Evolutionary conservation across 2,888 invertebrate genomes (phyloP).

Genomic region (Oscheius sp.): DNA sequence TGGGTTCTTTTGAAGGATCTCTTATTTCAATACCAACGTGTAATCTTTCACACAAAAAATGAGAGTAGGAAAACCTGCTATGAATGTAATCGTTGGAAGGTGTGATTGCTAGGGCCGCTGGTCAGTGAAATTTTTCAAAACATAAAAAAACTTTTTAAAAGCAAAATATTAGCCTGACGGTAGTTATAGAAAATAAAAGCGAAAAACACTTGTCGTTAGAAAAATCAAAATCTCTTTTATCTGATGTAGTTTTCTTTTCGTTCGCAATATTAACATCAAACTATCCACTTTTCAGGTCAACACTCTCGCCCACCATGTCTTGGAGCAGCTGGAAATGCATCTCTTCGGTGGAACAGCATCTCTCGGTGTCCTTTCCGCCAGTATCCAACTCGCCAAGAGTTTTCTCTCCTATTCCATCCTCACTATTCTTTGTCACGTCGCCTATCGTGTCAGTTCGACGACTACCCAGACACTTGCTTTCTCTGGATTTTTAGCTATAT

Average conservation of each 20-base stretch:
- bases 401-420: slow-evolving; percentile 71
- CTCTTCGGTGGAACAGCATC: slow-evolving; percentile 80
- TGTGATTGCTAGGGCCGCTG: no score
- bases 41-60: no score
- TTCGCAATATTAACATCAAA: neutral
- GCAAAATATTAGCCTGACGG: no score
- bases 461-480: slow-evolving; percentile 76
- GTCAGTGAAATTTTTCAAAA: no score
- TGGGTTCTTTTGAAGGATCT: no score
- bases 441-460: slow-evolving; percentile 54
- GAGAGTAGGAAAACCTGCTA: no score
- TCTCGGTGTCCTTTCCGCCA: slow-evolving; percentile 72
- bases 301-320: slow-evolving; percentile 92
- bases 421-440: slow-evolving; percentile 73
- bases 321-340: slow-evolving; percentile 83
- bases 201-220: no score
- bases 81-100: no score
- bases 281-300: slow-evolving; percentile 80
- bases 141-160: no score
- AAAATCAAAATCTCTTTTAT: neutral
- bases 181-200: no score
- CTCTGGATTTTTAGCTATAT: slow-evolving; percentile 89
- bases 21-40: no score
- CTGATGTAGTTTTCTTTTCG: neutral
- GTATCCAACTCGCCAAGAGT: slow-evolving; percentile 43